Evolutionary conservation across 2,113 vertebrate genomes (phyloP), one percentile per base, ranked within the genome.

Genomic region (Promerops cafer): DNA sequence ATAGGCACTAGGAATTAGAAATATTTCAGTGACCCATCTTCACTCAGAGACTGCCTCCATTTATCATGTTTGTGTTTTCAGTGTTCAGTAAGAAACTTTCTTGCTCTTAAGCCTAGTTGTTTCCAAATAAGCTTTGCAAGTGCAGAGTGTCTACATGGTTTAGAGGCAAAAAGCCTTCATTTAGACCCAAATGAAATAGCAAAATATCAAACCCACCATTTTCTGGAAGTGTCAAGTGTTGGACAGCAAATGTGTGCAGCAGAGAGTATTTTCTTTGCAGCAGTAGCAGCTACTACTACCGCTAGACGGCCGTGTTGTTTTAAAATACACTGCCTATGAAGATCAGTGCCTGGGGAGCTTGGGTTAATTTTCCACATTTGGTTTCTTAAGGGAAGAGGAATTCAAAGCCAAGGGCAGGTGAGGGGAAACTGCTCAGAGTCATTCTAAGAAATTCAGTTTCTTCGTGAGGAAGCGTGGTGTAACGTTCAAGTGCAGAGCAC

Each of bases 251-350:
- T 42, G 8, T 50, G 21, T 89, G 49, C 44, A 56, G 30, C 16
- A 93, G 39, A 40, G 64, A 84, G 33, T 68, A 56, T 83, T 93
- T 84, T 88, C 64, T 83, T 72, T 77, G 16, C 31, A 70, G 92
- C 82, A 91, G 92, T 78, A 91, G 53, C 82, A 85, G 84, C 52
- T 79, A 89, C 16, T 78, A 40, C 40, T 79, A 40, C 78, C 8
- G 9, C 90, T 84, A 93, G 93, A 91, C 56, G 9, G 39, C 90
- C 21, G 24, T 89, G 52, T 87, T 95, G 89, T 75, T 94, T 84
- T 87, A 87, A 87, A 91, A 93, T 75, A 74, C 13, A 18, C 21
- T 59, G 33, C 19, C 56, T 84, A 9, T 78, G 69, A 68, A 35
- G 40, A 91, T 66, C 30, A 40, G n/a, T 77, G 63, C n/a, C 68